Evolutionary conservation across 2,113 vertebrate species (phyloP).

Genomic region (Cygnus buccinator): DNA sequence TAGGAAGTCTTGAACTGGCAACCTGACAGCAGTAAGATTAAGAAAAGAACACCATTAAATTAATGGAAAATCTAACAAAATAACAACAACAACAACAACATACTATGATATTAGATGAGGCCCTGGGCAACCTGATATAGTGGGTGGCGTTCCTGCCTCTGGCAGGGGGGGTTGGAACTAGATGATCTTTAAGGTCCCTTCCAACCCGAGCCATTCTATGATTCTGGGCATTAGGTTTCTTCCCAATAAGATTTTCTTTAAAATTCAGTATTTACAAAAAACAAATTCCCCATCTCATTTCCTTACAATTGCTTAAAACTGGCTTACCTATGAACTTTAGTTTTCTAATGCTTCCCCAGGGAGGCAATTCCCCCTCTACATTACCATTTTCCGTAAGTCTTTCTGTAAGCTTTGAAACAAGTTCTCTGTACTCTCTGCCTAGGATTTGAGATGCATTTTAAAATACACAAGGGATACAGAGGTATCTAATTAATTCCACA

Average conservation of each 20-base stretch:
- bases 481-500: not conserved
- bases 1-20: slow-evolving; percentile 98
- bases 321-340: not conserved
- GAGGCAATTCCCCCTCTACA: not conserved
- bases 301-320: not conserved
- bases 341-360: not conserved
- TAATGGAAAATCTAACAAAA: not conserved
- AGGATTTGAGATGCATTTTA: not conserved
- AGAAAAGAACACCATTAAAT: not conserved
- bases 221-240: not conserved
- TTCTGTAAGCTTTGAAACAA: not conserved
- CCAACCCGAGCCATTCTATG: no score
- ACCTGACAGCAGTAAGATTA: slow-evolving; percentile 72
- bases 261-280: not conserved
- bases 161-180: no score
- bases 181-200: no score
- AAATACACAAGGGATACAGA: not conserved
- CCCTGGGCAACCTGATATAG: no score
- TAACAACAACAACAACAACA: not conserved
- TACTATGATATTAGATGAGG: no score
- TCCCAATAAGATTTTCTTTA: not conserved
- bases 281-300: not conserved
- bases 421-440: not conserved
- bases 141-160: no score
- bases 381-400: not conserved